Percentiles rank a stretch among this genome's conserved stretches.
Conservation (phyloP, 2,113 vertebrate genomes). For the Onychostruthus taczanowskii region DNA sequence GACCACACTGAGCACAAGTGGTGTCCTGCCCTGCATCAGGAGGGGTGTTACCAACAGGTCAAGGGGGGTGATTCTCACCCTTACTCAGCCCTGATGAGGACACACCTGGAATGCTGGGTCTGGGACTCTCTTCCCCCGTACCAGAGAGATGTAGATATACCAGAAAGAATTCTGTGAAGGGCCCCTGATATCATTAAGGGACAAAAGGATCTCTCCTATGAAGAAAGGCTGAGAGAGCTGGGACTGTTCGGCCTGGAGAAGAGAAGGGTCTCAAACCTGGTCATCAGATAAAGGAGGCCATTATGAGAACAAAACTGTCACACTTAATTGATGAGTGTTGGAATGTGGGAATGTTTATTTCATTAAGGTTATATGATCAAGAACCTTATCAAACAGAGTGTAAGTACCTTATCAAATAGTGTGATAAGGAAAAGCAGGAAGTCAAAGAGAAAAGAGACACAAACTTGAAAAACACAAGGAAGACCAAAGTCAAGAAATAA, state of each 20-base stretch:
- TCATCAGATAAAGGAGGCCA: neutral
- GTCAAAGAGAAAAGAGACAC: neutral
- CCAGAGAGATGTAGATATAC: neutral
- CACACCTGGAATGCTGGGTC: neutral
- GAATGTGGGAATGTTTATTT: neutral
- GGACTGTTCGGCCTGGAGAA: neutral
- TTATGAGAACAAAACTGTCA: neutral
- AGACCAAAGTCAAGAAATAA: neutral
- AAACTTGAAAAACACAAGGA: neutral
- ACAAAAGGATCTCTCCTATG: neutral
- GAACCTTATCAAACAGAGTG: neutral
- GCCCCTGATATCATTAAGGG: neutral
- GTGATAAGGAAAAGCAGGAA: neutral
- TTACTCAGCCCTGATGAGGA: neutral
- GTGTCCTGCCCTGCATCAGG: neutral
- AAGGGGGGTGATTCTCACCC: neutral
- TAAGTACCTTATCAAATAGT: neutral
- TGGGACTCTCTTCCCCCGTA: neutral
- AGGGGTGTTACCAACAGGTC: neutral
- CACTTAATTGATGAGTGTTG: neutral
- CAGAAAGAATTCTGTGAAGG: neutral
- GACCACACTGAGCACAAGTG: neutral
- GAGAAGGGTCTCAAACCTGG: neutral
- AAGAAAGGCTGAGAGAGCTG: neutral
- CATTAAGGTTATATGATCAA: neutral